Percentiles rank a stretch among this genome's conserved stretches.
These are phyloP conservation scores for Leucophenga varia DNA, from an alignment of 1,140 invertebrate genomes.

Conservation along the genomic window DNA sequence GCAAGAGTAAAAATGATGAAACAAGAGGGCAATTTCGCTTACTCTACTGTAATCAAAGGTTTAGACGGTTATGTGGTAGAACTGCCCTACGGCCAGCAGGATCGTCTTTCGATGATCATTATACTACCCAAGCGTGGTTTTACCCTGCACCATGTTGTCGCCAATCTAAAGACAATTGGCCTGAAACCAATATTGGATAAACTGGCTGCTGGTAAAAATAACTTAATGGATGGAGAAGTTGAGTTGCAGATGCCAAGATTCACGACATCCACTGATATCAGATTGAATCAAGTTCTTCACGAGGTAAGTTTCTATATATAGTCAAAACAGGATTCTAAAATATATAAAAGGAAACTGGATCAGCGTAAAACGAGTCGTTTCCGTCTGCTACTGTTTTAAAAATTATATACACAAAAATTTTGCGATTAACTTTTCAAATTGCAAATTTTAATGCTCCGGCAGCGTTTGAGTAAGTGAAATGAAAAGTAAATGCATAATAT, in stretches of 20 bases:
- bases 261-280: conserved; percentile 65
- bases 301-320: conserved; percentile 57
- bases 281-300: conserved; percentile 62
- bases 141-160: conserved; percentile 58
- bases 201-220: no score
- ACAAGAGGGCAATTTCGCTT: conserved; percentile 60
- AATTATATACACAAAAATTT: no score
- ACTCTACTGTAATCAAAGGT: conserved; percentile 57
- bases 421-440: no score
- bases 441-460: no score
- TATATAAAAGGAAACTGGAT: no score
- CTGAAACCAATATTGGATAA: conserved; percentile 60
- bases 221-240: conserved; percentile 61
- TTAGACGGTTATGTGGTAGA: conserved; percentile 69
- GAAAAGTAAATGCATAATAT: no score
- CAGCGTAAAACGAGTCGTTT: no score
- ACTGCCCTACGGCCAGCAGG: conserved; percentile 65
- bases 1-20: conserved; percentile 67
- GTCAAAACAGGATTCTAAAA: no score
- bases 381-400: no score
- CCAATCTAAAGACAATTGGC: conserved; percentile 60
- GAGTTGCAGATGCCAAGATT: conserved; percentile 72
- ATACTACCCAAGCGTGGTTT: conserved; percentile 47
- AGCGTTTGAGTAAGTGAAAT: no score
- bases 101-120: conserved; percentile 42